Conservation (phyloP, 2,113 vertebrate species). For the Peromyscus leucopus region DNA sequence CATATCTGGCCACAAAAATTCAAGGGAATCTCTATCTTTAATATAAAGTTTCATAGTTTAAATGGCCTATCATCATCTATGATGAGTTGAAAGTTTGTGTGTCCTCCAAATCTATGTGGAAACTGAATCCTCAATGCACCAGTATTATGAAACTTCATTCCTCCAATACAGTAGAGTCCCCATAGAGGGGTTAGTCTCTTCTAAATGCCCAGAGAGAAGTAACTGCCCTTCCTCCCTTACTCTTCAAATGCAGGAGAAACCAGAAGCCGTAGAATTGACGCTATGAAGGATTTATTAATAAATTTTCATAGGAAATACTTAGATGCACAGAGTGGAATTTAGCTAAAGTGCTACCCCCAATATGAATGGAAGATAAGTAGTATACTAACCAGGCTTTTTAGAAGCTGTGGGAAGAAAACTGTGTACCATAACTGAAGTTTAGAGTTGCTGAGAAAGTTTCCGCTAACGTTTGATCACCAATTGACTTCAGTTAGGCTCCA, state of each 20-base stretch:
- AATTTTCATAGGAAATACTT: neutral
- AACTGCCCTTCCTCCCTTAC: rapidly evolving
- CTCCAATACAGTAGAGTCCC: neutral
- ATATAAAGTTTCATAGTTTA: neutral
- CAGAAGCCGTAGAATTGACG: neutral
- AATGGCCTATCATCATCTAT: neutral
- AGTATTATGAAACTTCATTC: neutral
- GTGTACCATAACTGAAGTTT: neutral
- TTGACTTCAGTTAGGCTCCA: neutral
- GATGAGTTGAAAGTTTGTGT: neutral
- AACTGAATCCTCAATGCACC: neutral
- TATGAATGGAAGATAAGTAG: neutral
- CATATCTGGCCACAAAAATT: neutral
- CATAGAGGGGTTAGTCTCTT: too few relatives aligned
- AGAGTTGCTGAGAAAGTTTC: neutral
- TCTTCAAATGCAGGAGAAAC: neutral
- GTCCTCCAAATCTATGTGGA: conserved; percentile 5
- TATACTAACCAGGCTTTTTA: neutral
- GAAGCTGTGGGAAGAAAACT: neutral
- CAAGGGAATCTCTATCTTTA: neutral
- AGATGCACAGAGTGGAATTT: neutral
- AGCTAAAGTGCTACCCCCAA: neutral
- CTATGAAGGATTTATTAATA: neutral
- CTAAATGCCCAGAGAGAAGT: neutral
- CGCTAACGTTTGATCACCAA: neutral